phyloP scores from a whole-genome alignment of 2,113 vertebrate species.

The Coptodon rendalli region DNA sequence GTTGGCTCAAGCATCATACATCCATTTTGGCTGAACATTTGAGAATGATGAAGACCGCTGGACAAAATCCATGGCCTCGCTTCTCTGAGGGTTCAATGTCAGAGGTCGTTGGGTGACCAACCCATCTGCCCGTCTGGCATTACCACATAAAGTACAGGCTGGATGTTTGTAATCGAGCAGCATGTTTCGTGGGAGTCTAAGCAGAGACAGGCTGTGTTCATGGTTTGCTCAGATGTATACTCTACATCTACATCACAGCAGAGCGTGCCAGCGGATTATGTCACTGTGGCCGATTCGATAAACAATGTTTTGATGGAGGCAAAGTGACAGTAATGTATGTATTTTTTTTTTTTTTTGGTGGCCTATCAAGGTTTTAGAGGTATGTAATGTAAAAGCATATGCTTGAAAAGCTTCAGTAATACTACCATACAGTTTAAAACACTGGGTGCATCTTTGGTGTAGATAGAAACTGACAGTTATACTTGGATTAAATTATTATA shows the following conservation, averaged over 20 bases:
- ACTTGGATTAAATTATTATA: neutral
- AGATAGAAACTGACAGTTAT: neutral
- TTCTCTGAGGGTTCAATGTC: slow-evolving; percentile 48
- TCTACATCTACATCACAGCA: neutral
- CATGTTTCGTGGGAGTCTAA: slow-evolving; percentile 35
- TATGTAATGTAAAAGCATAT: neutral
- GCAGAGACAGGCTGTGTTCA: slow-evolving; percentile 13
- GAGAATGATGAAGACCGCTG: slow-evolving; percentile 46
- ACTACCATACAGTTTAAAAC: neutral
- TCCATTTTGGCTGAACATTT: slow-evolving; percentile 48
- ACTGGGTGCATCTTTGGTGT: neutral
- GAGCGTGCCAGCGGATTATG: neutral
- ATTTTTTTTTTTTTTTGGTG: neutral
- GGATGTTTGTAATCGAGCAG: slow-evolving; percentile 10
- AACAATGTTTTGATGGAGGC: neutral
- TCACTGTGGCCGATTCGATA: neutral
- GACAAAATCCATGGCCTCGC: slow-evolving; percentile 34
- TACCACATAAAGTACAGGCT: slow-evolving; percentile 4
- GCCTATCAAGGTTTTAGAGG: neutral
- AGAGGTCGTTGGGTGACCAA: slow-evolving; percentile 39
- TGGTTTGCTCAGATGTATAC: neutral
- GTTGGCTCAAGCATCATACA: neutral
- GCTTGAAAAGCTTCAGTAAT: neutral
- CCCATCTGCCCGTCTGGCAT: slow-evolving; percentile 56
- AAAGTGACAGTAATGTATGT: neutral